These are phyloP conservation scores for Diorhabda carinulata DNA, from an alignment of 1,140 invertebrate species.

Conservation along the genomic window DNA sequence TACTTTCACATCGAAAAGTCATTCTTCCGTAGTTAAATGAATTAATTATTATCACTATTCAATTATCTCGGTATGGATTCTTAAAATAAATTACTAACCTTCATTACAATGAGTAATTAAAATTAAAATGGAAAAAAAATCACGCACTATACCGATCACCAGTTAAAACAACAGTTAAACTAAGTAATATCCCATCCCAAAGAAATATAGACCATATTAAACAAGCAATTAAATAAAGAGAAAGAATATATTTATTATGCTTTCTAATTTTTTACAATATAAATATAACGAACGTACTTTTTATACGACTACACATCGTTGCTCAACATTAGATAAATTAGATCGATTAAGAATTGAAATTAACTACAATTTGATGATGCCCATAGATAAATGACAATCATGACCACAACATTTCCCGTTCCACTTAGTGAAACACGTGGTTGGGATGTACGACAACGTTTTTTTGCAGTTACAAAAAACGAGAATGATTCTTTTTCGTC, in stretches of 20 bases:
- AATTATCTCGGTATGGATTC: too few relatives aligned
- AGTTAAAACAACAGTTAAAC: slow-evolving; percentile 3
- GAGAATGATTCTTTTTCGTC: too few relatives aligned
- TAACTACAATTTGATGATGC: too few relatives aligned
- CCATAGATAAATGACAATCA: too few relatives aligned
- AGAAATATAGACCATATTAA: slow-evolving; percentile 11
- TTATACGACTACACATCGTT: slow-evolving; percentile 25
- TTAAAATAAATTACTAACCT: slow-evolving; percentile 11
- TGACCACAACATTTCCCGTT: too few relatives aligned
- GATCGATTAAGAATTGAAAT: not conserved
- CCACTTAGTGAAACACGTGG: too few relatives aligned
- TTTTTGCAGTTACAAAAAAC: too few relatives aligned
- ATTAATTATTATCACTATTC: too few relatives aligned
- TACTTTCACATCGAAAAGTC: too few relatives aligned
- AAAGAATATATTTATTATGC: slow-evolving; percentile 31
- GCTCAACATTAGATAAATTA: slow-evolving; percentile 11
- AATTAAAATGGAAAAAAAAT: not conserved
- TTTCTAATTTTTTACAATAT: slow-evolving; percentile 43
- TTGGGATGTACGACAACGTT: too few relatives aligned
- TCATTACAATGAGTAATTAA: not conserved
- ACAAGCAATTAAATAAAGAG: slow-evolving; percentile 6
- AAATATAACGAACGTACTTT: slow-evolving; percentile 10
- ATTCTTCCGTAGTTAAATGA: too few relatives aligned
- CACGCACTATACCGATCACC: not conserved
- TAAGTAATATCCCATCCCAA: slow-evolving; percentile 5